phyloP scores from a whole-genome alignment of 2,113 vertebrate species.

The Danionella cerebrum region DNA sequence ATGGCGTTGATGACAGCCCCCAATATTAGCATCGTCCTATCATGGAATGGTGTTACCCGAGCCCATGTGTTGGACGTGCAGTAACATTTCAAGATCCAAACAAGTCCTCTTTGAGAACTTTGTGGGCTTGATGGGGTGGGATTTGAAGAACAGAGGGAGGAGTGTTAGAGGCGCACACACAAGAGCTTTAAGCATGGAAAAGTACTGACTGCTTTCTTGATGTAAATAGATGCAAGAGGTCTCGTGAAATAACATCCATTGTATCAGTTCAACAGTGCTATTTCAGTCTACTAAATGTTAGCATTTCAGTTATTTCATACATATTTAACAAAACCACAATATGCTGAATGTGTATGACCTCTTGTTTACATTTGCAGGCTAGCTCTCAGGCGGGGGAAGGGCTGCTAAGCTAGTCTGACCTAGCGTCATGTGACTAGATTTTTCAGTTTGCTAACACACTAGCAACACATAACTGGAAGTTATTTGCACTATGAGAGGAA shows the following conservation, averaged over 20 bases:
- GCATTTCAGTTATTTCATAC: no score
- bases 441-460: not conserved
- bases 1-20: not conserved
- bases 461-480: conserved; percentile 20
- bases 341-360: not conserved
- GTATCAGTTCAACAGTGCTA: no score
- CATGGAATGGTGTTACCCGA: conserved; percentile 20
- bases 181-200: conserved; percentile 50
- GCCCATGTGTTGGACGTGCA: conserved; percentile 8
- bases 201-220: conserved; percentile 45
- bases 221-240: no score
- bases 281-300: no score
- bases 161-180: not conserved
- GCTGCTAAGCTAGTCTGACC: conserved; percentile 31
- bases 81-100: conserved; percentile 10
- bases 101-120: conserved; percentile 18
- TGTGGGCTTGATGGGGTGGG: not conserved
- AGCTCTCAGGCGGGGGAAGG: conserved; percentile 32
- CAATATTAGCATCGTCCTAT: conserved; percentile 1
- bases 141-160: not conserved
- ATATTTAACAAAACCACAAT: no score
- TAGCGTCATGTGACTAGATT: conserved; percentile 31
- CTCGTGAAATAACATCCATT: conserved; percentile 23
- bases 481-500: conserved; percentile 18
- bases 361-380: conserved; percentile 6